Conservation (phyloP, 2,888 invertebrate genomes). For the Saturnia pavonia region DNA sequence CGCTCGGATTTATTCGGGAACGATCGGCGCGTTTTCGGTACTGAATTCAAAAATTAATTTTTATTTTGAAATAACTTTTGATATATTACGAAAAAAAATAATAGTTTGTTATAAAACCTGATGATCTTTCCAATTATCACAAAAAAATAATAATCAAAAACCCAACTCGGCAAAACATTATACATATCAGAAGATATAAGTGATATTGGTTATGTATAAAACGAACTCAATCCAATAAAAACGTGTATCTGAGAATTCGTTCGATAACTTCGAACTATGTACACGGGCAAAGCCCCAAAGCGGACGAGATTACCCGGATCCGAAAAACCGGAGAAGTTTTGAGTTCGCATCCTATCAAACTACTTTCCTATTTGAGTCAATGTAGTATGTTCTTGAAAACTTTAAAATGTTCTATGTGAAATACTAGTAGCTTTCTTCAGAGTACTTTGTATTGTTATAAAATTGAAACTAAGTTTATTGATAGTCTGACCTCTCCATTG, state of each 20-base stretch:
- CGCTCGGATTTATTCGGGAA: too few relatives aligned
- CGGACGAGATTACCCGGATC: constrained; percentile 42
- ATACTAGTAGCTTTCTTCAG: constrained; percentile 12
- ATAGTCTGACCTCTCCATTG: not conserved
- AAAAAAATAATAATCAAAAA: too few relatives aligned
- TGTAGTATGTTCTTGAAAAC: constrained; percentile 36
- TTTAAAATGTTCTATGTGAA: constrained; percentile 20
- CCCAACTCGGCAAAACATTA: too few relatives aligned
- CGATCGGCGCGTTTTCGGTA: too few relatives aligned
- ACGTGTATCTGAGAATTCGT: constrained; percentile 22
- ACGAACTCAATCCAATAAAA: constrained; percentile 25
- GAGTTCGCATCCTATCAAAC: constrained; percentile 44
- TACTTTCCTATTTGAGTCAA: constrained; percentile 39
- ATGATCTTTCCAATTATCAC: too few relatives aligned
- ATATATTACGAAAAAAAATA: too few relatives aligned
- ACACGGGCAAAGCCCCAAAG: constrained; percentile 39
- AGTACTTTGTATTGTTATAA: not conserved
- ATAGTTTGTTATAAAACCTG: too few relatives aligned
- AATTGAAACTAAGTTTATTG: not conserved
- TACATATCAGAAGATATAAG: not conserved
- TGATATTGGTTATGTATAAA: not conserved
- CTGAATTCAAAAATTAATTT: too few relatives aligned
- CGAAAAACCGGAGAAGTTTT: constrained; percentile 40
- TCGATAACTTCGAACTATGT: constrained; percentile 22
- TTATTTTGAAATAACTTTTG: too few relatives aligned